Evolutionary conservation across 2,888 invertebrate species (phyloP).

Genomic region (Clunio marinus): DNA sequence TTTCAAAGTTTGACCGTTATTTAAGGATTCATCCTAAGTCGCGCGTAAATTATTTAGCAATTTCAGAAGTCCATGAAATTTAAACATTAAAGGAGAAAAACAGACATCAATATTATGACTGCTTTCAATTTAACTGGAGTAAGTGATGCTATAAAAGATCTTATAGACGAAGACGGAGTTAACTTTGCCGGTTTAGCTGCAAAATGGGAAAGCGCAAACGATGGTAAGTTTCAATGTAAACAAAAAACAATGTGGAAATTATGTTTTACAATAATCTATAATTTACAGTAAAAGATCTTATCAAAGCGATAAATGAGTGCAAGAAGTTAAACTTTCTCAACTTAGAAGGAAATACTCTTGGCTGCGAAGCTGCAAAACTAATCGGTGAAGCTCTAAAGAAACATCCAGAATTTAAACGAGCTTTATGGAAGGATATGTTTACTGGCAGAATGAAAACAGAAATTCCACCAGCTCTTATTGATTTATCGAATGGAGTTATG

Average conservation of each 20-base stretch:
- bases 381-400: constrained; percentile 74
- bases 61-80: too few species aligned
- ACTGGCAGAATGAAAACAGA: constrained; percentile 92
- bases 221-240: constrained; percentile 58
- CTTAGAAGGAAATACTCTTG: constrained; percentile 89
- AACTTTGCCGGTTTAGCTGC: constrained; percentile 76
- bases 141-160: constrained; percentile 47
- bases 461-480: constrained; percentile 82
- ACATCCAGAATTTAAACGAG: constrained; percentile 74
- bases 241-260: background rate
- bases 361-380: constrained; percentile 80
- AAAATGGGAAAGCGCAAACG: constrained; percentile 70
- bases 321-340: constrained; percentile 67
- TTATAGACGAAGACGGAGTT: constrained; percentile 57
- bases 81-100: too few species aligned
- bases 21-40: too few species aligned
- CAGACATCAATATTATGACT: constrained; percentile 29
- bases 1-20: too few species aligned
- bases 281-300: constrained; percentile 63
- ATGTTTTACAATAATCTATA: constrained; percentile 27
- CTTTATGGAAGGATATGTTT: constrained; percentile 95
- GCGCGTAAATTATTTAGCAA: too few species aligned
- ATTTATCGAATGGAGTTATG: constrained; percentile 76
- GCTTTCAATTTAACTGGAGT: constrained; percentile 34
- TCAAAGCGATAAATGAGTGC: constrained; percentile 70